Base-by-base conservation (phyloP, 2,113 vertebrate genomes). In the Mormyrus lacerda region DNA sequence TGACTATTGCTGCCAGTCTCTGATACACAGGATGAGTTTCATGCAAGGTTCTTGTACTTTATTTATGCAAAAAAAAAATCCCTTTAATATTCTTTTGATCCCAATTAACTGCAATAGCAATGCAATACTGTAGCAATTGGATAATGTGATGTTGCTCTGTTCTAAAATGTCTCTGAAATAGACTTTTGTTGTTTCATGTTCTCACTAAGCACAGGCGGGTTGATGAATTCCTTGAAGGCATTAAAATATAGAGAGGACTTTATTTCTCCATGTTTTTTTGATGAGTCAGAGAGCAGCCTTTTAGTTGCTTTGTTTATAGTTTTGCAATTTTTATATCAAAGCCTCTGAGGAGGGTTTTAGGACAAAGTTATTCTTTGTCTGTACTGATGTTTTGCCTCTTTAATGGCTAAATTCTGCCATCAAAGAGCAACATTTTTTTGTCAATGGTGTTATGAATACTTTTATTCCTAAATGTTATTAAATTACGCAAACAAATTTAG, bases 391-490 rank as follows among this genome's bases (percentile, higher is more conserved):
- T 88, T 35, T 88, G 58, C 58, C 45, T 82, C 42, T 45, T 84
- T 88, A 76, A 45, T 88, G 61, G 42, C 44, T 48, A 76, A 35
- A 45, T 88, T 69, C 45, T 27, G 24, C 58, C 55, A 27, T 44
- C 44, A 69, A 88, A 88, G 44, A 42, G 42, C 39, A 84, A 42
- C 82, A 84, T n/a, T n/a, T n/a, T 84, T 24, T 84, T 84, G 24
- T 84, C 19, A 24, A 47, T 84, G 44, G 15, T 84, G 21, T 45
- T 47, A n/a, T 47, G 9, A n/a, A 24, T 44, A 84, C 39, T 47
- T 84, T 84, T 47, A 47, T 84, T 84, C 44, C 44, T 84, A n/a
- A 84, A 84, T 84, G 82, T 47, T 84, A 84, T 47, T 84, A 84
- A 10, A 79, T 42, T 79, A 3, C 69, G 19, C 69, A 76, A 76